phyloP scores from a whole-genome alignment of 1,140 invertebrate species.

The Drosophila sulfurigaster region DNA sequence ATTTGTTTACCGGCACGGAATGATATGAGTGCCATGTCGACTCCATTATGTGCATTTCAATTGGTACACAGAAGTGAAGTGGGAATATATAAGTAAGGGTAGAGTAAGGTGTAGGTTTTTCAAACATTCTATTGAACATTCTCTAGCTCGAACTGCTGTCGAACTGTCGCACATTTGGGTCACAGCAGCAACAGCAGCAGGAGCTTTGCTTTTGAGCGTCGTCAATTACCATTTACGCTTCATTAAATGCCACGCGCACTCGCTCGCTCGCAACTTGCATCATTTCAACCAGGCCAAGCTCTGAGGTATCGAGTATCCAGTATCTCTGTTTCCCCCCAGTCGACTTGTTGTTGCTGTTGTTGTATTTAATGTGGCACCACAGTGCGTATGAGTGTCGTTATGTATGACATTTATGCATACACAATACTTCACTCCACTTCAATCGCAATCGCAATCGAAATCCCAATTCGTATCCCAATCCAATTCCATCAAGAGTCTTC shows the following conservation, averaged over 20 bases:
- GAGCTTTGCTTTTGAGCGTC: conserved; percentile 63
- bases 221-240: conserved; percentile 83
- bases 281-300: conserved; percentile 43
- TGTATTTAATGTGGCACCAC: conserved; percentile 65
- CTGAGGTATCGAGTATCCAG: conserved; percentile 4
- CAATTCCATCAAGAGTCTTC: conserved; percentile 12
- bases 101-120: not conserved
- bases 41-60: conserved; percentile 46
- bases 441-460: not conserved
- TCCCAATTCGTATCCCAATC: conserved; percentile 2
- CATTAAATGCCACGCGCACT: conserved; percentile 71
- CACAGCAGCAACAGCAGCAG: conserved; percentile 25
- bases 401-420: conserved; percentile 71
- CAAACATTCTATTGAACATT: conserved; percentile 69
- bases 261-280: conserved; percentile 41
- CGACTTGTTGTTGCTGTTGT: conserved; percentile 4
- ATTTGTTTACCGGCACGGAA: conserved; percentile 75
- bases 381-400: conserved; percentile 78
- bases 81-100: no score
- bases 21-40: conserved; percentile 54
- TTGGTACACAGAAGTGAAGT: conserved; percentile 9
- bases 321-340: conserved; percentile 6
- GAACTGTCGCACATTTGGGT: conserved; percentile 76
- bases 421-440: conserved; percentile 42
- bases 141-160: conserved; percentile 50